Conservation (phyloP, 2,113 vertebrate genomes). For the Platycercus adscitus region DNA sequence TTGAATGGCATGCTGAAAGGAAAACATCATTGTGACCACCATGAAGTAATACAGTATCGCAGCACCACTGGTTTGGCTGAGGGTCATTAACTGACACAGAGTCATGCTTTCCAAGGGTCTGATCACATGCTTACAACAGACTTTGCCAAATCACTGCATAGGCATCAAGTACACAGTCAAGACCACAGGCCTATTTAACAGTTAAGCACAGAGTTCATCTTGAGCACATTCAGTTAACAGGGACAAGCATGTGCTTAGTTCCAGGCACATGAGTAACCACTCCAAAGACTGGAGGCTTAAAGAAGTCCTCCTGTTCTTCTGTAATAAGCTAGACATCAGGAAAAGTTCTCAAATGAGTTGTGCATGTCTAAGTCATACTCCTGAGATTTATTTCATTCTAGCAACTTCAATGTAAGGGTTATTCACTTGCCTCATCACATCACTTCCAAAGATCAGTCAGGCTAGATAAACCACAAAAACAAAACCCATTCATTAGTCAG, state of each 20-base stretch:
- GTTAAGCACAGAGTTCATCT: constrained; percentile 8
- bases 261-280: background rate
- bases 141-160: background rate
- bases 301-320: background rate
- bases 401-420: background rate
- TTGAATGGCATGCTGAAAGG: background rate
- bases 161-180: background rate
- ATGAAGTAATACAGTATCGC: background rate
- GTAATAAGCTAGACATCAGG: background rate
- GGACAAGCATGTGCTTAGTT: background rate
- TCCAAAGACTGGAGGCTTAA: background rate
- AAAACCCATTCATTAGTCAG: background rate
- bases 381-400: background rate
- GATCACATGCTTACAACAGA: background rate
- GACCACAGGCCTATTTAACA: background rate
- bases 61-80: background rate
- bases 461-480: background rate
- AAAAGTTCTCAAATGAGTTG: background rate
- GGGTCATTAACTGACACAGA: background rate
- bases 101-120: background rate
- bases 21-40: background rate
- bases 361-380: background rate
- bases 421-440: background rate
- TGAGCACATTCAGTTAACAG: background rate
- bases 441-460: background rate